Base-by-base conservation (phyloP, 2,888 invertebrate genomes). In the Cephus nigrinus region DNA sequence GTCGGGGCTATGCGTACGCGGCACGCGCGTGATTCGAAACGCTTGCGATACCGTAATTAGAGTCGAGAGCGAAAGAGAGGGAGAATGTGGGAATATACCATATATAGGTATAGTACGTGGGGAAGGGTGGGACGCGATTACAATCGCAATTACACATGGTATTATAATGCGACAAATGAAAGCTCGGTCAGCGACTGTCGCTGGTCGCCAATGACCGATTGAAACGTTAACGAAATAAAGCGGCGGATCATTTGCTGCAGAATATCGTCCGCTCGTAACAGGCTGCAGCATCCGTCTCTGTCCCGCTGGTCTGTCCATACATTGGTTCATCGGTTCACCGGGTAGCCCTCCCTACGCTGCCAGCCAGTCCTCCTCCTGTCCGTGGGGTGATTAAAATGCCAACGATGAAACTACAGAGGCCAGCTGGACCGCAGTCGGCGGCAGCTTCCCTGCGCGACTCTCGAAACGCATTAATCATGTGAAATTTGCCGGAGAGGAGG, bases 201-300 rank as follows among this genome's bases (percentile, higher is more conserved):
- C 40, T 40, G 40, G 15, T 15, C 40, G 40, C 69, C 32, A 83
- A 86, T 86, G 87, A 86, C 83, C 88, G 86, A 86, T 87, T 85
- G 86, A 85, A 87, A 82, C 84, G 86, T 83, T 88, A 87, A 86
- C 87, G 85, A 85, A 85, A 85, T 84, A 86, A 85, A 86, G 85
- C 86, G 82, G 80, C 80, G 81, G 81, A 82, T 85, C 84, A 81
- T 82, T 79, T 75, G 78, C 82, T 82, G 83, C 84, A 83, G 86
- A 75, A 80, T 80, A 80, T 82, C 76, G 71, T 33, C 69, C 75
- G 76, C 15, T 15, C 2, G 40, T 15, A 40, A 40, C 40, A 15
- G 40, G 40, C 40, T 40, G 15, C 40, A 40, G 40, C 40, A 40
- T 40, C 15, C 40, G 40, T 40, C 40, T 15, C 40, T 40, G 40